Base-by-base conservation (phyloP, 2,797 vertebrate genomes). In the Sebastes oblongus region DNA sequence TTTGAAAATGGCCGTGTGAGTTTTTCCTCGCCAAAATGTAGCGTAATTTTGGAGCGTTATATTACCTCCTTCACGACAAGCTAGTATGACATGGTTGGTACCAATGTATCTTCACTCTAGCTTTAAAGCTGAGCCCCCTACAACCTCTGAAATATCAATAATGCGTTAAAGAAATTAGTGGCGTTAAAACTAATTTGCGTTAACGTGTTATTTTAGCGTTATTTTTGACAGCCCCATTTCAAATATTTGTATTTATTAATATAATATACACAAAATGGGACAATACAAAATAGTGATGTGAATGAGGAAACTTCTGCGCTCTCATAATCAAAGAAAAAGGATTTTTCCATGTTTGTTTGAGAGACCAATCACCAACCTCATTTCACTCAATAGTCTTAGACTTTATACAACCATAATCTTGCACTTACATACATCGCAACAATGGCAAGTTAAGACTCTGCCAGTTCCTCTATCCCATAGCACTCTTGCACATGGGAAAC, bases 401-500 rank as follows among this genome's bases (percentile, higher is more conserved):
- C 54, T 77, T 81, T 14, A 42, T 18, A 68, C 50, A 66, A 14
- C 16, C 16, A 55, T 88, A 86, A 88, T 87, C 78, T 76, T 52
- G 7, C 65, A 73, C 30, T 90, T 75, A 80, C 71, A 89, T 22
- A 9, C 73, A 42, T 61, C 2, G 3, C 58, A 85, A 83, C 75
- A 87, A 89, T 25, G 20, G 58, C 16, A 6, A 66, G 65, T 34
- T 66, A 25, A 75, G 62, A 30, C 24, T 18, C 30, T 46, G 75
- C 66, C 74, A 68, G 59, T 42, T 72, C 59, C 25, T 62, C n/a
- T 11, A 9, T 50, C 67, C 6, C 34, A 46, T 4, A 55, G 25
- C 24, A 4, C 30, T 34, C 22, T 18, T 1, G 5, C 50, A 66
- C 20, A 25, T 1, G n/a, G 46, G 20, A 66, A 67, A 24, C 30